These are phyloP conservation scores for Pagetopsis macropterus DNA, from an alignment of 2,797 vertebrate species.

Conservation along the genomic window DNA sequence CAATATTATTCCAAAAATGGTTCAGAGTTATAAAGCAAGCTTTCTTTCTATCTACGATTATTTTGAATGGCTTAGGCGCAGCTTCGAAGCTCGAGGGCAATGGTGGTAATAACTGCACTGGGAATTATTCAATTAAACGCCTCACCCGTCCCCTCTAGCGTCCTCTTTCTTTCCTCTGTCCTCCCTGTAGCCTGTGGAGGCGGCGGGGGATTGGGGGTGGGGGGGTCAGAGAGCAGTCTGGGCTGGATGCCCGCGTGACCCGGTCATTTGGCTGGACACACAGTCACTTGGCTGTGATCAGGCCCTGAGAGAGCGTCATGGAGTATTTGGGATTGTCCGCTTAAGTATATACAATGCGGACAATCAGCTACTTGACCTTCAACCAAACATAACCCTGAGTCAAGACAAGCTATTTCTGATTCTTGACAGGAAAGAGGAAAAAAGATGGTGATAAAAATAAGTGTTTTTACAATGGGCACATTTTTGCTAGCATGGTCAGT, in stretches of 20 bases:
- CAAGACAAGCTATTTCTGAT: constrained; percentile 40
- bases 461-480: constrained; percentile 26
- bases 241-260: constrained; percentile 62
- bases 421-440: constrained; percentile 45
- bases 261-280: constrained; percentile 64
- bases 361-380: constrained; percentile 39
- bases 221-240: constrained; percentile 60
- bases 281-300: constrained; percentile 40
- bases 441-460: constrained; percentile 35
- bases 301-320: constrained; percentile 14
- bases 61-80: constrained; percentile 43
- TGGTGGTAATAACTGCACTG: constrained; percentile 68
- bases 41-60: constrained; percentile 17
- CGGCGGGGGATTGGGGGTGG: constrained; percentile 2
- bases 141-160: constrained; percentile 53
- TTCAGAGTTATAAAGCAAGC: constrained; percentile 25
- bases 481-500: constrained; percentile 9
- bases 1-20: constrained; percentile 34
- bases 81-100: constrained; percentile 58
- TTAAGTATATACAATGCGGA: constrained; percentile 3
- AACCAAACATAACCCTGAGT: constrained; percentile 36
- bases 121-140: constrained; percentile 83
- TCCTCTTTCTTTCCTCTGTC: constrained; percentile 49
- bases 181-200: constrained; percentile 48
- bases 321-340: constrained; percentile 14